These are phyloP conservation scores for Ceyx margarethae DNA, from an alignment of 2,113 vertebrate species.

Conservation along the genomic window DNA sequence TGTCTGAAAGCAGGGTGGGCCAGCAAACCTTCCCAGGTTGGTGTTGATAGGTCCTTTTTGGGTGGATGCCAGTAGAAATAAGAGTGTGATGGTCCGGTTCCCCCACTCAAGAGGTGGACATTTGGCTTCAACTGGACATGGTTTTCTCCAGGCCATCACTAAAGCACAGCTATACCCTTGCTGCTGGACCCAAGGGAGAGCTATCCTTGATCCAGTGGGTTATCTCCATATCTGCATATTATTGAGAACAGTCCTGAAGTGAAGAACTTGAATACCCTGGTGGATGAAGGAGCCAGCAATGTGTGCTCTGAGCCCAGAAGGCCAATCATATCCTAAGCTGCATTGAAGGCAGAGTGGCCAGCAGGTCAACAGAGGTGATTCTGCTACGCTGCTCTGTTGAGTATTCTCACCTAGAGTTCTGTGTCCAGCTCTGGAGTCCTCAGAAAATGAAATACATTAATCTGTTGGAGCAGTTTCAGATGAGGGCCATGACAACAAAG, in stretches of 20 bases:
- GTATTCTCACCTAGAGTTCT: background rate
- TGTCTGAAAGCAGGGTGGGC: background rate
- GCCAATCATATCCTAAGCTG: background rate
- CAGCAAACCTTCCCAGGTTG: background rate
- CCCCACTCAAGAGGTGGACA: rapidly evolving
- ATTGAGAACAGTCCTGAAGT: background rate
- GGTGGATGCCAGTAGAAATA: background rate
- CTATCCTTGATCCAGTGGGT: rapidly evolving
- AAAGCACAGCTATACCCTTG: background rate
- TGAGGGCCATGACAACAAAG: background rate
- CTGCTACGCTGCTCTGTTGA: background rate
- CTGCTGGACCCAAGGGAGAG: background rate
- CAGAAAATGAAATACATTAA: background rate
- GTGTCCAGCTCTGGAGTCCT: background rate
- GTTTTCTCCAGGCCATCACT: background rate
- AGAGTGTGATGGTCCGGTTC: rapidly evolving
- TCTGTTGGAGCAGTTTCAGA: background rate
- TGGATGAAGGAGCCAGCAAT: background rate
- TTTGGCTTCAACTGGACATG: rapidly evolving
- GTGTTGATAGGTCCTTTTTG: background rate
- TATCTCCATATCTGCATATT: background rate
- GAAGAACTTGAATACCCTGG: background rate
- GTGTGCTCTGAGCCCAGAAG: background rate
- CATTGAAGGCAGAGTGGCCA: background rate
- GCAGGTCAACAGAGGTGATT: background rate